phyloP scores from a whole-genome alignment of 2,888 invertebrate genomes.

The Scaptomyza cyrtandrae region DNA sequence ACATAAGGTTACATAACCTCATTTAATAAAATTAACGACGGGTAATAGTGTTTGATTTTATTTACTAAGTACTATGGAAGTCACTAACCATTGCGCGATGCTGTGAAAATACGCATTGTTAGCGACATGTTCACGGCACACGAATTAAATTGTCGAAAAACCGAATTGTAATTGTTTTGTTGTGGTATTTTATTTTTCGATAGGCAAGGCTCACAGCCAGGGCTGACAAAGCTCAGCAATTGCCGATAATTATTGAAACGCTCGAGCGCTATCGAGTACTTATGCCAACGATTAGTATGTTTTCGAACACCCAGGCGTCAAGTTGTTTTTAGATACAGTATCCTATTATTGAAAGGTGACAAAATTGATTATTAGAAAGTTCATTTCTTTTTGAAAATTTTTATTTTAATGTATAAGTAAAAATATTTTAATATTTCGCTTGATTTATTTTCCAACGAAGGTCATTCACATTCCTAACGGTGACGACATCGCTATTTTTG shows the following conservation, averaged over 20 bases:
- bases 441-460: neutral
- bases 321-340: neutral
- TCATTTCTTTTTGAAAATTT: neutral
- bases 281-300: slow-evolving; percentile 10
- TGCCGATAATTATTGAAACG: slow-evolving; percentile 7
- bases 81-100: slow-evolving; percentile 80
- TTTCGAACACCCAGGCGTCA: slow-evolving; percentile 10
- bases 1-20: slow-evolving; percentile 84
- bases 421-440: neutral
- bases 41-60: neutral
- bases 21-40: slow-evolving; percentile 26
- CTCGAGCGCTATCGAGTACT: slow-evolving; percentile 7
- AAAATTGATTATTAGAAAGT: neutral
- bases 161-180: slow-evolving; percentile 50
- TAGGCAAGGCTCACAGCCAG: slow-evolving; percentile 14
- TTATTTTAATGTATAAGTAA: too few species aligned
- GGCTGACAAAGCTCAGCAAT: neutral
- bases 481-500: slow-evolving; percentile 66
- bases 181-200: slow-evolving; percentile 46
- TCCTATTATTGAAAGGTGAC: neutral
- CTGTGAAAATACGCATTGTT: slow-evolving; percentile 78
- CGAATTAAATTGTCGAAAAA: slow-evolving; percentile 34
- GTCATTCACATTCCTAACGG: slow-evolving; percentile 21
- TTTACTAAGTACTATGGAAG: neutral
- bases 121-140: slow-evolving; percentile 70